Evolutionary conservation across 2,888 invertebrate genomes (phyloP), one percentile per base, ranked within the genome.

Genomic region (Agriopis leucophaearia): DNA sequence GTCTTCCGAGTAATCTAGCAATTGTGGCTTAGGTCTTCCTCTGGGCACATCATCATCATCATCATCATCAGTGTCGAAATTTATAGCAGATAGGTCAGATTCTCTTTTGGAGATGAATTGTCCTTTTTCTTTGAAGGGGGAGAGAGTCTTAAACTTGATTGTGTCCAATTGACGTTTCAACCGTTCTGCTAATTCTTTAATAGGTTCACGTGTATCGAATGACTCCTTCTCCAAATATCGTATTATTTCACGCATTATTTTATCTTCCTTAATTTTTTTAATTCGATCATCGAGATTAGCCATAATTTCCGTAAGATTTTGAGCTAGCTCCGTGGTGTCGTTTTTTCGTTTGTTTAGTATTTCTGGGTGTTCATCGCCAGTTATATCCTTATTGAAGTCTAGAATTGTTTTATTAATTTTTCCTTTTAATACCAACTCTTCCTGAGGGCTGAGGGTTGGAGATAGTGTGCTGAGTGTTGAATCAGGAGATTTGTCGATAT

Each of bases 301-400:
- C 45, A 76, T 66, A n/a, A 74, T 50, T 27, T 35, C 27, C 13
- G 27, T 13, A 27, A 50, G 27, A 50, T 50, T 74, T 42, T 74
- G 64, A 16, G 66, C 58, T 50, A 79, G 40, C 42, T n/a, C n/a
- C 62, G 58, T 7, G 51, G 71, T 71, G 3, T 71, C 63, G 40
- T 59, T 57, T 35, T 70, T 64, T 45, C 68, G 12, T 50, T 50
- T 27, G 13, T 76, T 51, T 73, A 69, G 0, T 65, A 64, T 56
- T 38, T 70, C 40, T 8, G 64, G 15, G 38, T 65, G 45, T 44
- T 63, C 62, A 36, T 76, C 54, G 16, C 67, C 52, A 0, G 66
- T 66, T 5, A 76, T 47, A 27, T 76, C 65, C 42, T 73, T 56
- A n/a, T 78, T 70, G 10, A 74, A 79, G 36, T 79, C 71, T 13